Evolutionary conservation across 2,888 invertebrate genomes (phyloP).

Genomic region (Microplitis manilae): DNA sequence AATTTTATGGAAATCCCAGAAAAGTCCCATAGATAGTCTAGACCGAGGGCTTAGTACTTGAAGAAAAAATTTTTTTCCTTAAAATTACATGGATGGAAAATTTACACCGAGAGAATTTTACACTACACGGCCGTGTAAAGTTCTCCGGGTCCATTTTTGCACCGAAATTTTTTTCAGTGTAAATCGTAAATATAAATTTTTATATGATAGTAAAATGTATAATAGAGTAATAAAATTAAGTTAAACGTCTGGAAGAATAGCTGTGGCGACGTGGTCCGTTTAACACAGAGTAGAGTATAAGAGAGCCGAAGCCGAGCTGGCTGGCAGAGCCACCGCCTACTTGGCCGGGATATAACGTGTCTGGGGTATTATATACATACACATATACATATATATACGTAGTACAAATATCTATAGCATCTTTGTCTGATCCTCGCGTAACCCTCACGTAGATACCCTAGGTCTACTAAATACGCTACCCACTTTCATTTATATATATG

Average conservation of each 20-base stretch:
- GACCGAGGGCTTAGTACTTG: no score
- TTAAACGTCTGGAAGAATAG: conserved; percentile 27
- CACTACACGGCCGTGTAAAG: no score
- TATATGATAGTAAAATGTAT: neutral
- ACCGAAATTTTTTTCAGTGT: no score
- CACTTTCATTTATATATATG: neutral
- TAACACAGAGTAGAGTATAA: conserved; percentile 15
- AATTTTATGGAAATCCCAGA: no score
- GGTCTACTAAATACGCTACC: conserved; percentile 17
- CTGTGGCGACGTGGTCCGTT: conserved; percentile 21
- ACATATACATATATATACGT: neutral
- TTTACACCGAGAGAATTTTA: no score
- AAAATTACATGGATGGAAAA: no score
- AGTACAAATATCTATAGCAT: conserved; percentile 24
- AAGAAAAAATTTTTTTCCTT: no score
- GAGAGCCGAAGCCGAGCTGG: conserved; percentile 14
- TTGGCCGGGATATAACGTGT: conserved; percentile 18
- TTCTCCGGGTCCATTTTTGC: no score
- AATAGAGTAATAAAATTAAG: conserved; percentile 23
- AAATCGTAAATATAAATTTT: neutral
- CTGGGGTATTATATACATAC: neutral
- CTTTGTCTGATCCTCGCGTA: conserved; percentile 30
- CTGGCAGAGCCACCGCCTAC: conserved; percentile 34
- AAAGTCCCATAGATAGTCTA: no score
- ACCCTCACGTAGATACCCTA: conserved; percentile 15